Evolutionary conservation across 2,113 vertebrate species (phyloP).

Genomic region (Pseudorasbora parva): DNA sequence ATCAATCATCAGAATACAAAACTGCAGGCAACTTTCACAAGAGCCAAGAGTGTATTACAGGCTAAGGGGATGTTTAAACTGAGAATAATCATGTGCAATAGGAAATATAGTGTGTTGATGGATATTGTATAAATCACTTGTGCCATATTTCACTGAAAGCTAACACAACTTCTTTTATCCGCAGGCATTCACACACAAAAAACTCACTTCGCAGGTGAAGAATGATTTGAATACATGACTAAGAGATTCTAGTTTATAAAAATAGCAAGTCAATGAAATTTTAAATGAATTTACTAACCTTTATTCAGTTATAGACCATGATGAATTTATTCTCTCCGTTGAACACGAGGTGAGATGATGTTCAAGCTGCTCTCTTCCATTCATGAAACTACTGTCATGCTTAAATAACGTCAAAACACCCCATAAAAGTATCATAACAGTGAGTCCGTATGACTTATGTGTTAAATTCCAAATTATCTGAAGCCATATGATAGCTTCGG

Average conservation of each 20-base stretch:
- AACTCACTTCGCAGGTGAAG: neutral
- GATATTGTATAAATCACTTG: neutral
- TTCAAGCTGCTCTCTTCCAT: neutral
- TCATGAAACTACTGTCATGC: neutral
- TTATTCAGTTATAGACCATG: neutral
- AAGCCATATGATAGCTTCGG: neutral
- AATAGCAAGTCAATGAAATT: neutral
- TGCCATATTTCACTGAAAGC: conserved; percentile 2
- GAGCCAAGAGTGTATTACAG: neutral
- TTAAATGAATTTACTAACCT: neutral
- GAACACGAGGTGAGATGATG: neutral
- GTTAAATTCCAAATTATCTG: neutral
- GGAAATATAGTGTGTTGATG: neutral
- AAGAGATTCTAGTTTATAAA: neutral
- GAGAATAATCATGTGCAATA: neutral
- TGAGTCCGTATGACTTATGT: neutral
- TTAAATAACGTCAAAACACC: neutral
- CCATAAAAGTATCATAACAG: neutral
- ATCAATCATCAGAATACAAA: conserved; percentile 14
- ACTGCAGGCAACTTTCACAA: neutral
- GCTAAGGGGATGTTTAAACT: neutral
- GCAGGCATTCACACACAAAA: neutral
- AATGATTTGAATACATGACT: neutral
- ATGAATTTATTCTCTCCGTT: neutral
- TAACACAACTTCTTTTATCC: neutral